A percentile compares a stretch with the other conserved stretches of the same genome.
Evolutionary conservation across 2,888 invertebrate species (phyloP).

Genomic region (Heliconius erato): DNA sequence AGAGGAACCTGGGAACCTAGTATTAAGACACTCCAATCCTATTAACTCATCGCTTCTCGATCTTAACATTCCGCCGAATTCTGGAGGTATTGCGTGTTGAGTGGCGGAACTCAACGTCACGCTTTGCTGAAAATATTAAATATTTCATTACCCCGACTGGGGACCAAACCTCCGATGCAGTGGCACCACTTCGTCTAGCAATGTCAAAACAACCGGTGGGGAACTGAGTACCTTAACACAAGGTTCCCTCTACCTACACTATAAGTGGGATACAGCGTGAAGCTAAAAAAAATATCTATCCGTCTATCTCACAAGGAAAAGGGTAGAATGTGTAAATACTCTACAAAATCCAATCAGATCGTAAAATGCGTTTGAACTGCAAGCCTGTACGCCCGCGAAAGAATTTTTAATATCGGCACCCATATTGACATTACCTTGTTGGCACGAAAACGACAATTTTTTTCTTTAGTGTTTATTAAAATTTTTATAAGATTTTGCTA

Average conservation of each 20-base stretch:
- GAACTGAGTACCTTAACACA: not conserved
- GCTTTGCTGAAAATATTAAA: too few species aligned
- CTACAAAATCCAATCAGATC: slow-evolving; percentile 7
- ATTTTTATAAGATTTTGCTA: not conserved
- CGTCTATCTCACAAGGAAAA: not conserved
- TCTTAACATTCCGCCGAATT: too few species aligned
- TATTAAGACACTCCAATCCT: too few species aligned
- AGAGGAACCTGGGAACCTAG: too few species aligned
- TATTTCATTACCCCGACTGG: too few species aligned
- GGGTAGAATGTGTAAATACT: not conserved
- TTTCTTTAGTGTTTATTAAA: not conserved
- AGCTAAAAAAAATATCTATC: not conserved
- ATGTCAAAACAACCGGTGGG: not conserved
- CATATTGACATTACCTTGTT: slow-evolving; percentile 18
- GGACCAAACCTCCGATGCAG: too few species aligned
- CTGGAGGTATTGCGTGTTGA: too few species aligned
- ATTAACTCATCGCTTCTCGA: too few species aligned
- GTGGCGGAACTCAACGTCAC: too few species aligned
- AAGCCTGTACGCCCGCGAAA: slow-evolving; percentile 7
- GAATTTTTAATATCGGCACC: slow-evolving; percentile 22
- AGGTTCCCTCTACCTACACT: not conserved
- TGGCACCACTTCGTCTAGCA: not conserved
- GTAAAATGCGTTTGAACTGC: slow-evolving; percentile 11
- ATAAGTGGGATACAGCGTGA: not conserved
- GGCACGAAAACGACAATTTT: not conserved